phyloP scores from a whole-genome alignment of 2,113 vertebrate species.

The Oreotragus oreotragus region DNA sequence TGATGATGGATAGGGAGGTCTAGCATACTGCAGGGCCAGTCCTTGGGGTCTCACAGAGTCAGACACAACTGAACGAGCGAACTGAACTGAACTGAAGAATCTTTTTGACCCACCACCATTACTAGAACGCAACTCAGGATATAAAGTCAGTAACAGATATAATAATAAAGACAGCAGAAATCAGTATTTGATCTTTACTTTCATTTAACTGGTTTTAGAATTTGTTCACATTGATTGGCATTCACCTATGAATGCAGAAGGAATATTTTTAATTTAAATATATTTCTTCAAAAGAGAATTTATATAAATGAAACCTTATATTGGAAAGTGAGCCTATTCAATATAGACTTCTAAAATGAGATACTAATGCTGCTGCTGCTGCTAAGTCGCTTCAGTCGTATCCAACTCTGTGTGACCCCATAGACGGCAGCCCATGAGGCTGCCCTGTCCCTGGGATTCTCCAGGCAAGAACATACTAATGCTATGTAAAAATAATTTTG shows the following conservation, averaged over 20 bases:
- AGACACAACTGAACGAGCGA: rapidly evolving
- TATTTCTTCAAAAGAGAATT: background rate
- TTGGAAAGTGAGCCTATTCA: background rate
- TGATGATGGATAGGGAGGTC: background rate
- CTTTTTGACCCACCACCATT: background rate
- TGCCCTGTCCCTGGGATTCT: too few relatives aligned
- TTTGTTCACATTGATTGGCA: too few relatives aligned
- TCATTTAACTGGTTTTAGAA: too few relatives aligned
- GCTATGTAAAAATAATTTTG: background rate
- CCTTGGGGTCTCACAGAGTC: background rate
- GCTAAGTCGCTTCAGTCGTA: background rate
- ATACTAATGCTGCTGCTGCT: background rate
- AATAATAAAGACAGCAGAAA: background rate
- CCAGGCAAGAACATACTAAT: background rate
- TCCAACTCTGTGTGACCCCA: too few relatives aligned
- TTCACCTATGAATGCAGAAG: background rate
- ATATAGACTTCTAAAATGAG: background rate
- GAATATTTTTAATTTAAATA: background rate
- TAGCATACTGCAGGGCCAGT: background rate
- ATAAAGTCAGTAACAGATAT: background rate
- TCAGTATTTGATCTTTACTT: background rate
- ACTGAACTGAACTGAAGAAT: background rate
- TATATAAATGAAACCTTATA: background rate
- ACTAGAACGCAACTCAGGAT: background rate
- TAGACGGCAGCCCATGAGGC: too few relatives aligned